These are phyloP conservation scores for Myotis pilosus DNA, from an alignment of 2,797 vertebrate genomes.

Conservation along the genomic window DNA sequence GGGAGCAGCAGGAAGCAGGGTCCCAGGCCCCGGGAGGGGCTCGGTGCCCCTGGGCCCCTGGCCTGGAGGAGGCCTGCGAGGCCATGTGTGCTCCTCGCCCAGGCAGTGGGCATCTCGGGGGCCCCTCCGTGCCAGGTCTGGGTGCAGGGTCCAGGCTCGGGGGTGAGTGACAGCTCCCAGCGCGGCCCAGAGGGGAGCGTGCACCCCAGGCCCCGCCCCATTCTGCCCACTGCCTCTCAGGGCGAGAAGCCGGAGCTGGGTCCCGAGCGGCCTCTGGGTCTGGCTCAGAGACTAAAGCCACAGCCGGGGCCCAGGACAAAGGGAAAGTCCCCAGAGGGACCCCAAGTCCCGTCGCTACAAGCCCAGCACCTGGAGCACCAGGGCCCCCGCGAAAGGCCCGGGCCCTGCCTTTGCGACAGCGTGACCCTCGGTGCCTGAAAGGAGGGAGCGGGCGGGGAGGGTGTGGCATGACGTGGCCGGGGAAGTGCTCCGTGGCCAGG, in stretches of 20 bases:
- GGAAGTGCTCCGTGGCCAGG: too few relatives aligned
- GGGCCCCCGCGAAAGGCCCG: too few relatives aligned
- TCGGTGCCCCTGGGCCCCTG: too few relatives aligned
- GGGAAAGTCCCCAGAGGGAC: not conserved
- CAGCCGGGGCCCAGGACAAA: not conserved
- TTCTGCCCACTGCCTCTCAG: not conserved
- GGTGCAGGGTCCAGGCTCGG: accelerated
- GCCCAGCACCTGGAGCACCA: not conserved
- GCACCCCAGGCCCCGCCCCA: accelerated
- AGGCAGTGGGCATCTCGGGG: accelerated
- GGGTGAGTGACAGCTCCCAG: too few relatives aligned
- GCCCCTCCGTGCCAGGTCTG: not conserved
- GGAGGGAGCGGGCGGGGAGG: too few relatives aligned
- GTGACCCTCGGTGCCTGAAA: too few relatives aligned
- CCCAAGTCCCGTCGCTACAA: not conserved
- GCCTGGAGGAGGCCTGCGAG: not conserved
- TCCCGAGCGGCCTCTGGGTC: not conserved
- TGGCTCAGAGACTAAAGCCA: not conserved
- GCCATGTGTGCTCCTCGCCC: accelerated
- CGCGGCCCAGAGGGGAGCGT: not conserved
- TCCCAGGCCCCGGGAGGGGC: too few relatives aligned
- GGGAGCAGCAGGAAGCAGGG: not conserved
- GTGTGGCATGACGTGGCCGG: too few relatives aligned
- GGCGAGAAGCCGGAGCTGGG: accelerated
- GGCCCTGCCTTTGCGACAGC: not conserved